Evolutionary conservation across 1,140 invertebrate genomes (phyloP).

Genomic region (Lasioglossum albipes): DNA sequence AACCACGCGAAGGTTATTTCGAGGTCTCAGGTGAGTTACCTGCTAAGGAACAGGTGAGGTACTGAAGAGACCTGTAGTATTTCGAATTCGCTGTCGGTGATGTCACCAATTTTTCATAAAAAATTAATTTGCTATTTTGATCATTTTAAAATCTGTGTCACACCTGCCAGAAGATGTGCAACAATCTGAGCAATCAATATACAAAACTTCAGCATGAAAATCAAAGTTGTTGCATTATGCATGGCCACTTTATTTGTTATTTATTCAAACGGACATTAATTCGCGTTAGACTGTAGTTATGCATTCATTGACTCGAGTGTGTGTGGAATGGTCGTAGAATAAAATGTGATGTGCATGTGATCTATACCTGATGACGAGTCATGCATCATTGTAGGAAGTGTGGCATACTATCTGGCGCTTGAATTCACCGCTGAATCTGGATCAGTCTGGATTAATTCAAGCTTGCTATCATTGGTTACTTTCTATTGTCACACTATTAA

Average conservation of each 20-base stretch:
- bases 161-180: too few species aligned
- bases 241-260: neutral
- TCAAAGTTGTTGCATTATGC: too few species aligned
- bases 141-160: too few species aligned
- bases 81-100: neutral
- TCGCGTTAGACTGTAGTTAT: neutral
- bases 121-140: too few species aligned
- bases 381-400: neutral
- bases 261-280: neutral
- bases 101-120: neutral
- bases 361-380: too few species aligned
- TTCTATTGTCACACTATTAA: neutral
- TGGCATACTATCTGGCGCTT: neutral
- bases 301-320: neutral
- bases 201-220: too few species aligned
- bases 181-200: too few species aligned
- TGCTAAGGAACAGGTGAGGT: neutral
- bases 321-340: neutral
- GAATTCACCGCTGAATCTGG: neutral
- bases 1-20: neutral
- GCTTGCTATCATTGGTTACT: neutral
- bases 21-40: slow-evolving; percentile 7
- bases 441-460: neutral
- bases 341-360: neutral
- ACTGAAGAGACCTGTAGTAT: too few species aligned